These are phyloP conservation scores for Tribolium freemani DNA, from an alignment of 2,888 invertebrate species.

Conservation along the genomic window DNA sequence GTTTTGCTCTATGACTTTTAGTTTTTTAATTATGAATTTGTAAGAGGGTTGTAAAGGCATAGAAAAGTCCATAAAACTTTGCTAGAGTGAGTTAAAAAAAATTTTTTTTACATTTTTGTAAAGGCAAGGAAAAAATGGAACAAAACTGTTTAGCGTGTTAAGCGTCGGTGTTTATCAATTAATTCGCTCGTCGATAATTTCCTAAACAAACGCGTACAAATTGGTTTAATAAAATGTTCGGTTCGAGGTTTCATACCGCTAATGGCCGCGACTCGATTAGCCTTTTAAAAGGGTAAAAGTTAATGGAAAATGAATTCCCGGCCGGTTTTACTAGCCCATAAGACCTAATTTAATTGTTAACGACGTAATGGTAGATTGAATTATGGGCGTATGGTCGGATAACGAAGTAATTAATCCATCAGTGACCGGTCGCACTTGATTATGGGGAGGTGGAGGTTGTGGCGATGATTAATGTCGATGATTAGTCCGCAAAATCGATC, in stretches of 20 bases:
- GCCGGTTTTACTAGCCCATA: not conserved
- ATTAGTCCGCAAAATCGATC: slow-evolving; percentile 1
- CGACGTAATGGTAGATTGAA: slow-evolving; percentile 15
- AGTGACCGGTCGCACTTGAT: slow-evolving; percentile 24
- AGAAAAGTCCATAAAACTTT: no score
- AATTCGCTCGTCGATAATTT: slow-evolving; percentile 1
- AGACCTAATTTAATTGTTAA: slow-evolving; percentile 1
- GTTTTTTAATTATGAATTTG: no score
- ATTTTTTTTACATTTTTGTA: no score
- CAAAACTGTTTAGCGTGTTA: no score
- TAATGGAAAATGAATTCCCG: not conserved
- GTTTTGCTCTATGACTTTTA: no score
- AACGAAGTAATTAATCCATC: slow-evolving; percentile 30
- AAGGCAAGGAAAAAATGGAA: no score
- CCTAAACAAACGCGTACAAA: not conserved
- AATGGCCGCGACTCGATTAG: not conserved
- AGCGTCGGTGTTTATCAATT: slow-evolving; percentile 2
- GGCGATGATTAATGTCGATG: slow-evolving; percentile 23
- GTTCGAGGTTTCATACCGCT: not conserved
- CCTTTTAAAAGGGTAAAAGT: slow-evolving; percentile 5
- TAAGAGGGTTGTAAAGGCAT: no score
- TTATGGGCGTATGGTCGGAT: slow-evolving; percentile 20
- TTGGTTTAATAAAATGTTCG: not conserved
- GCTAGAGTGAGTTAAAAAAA: no score
- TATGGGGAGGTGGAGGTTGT: not conserved